Conservation (phyloP, 2,888 invertebrate species). For the Ptilodon capucinus region DNA sequence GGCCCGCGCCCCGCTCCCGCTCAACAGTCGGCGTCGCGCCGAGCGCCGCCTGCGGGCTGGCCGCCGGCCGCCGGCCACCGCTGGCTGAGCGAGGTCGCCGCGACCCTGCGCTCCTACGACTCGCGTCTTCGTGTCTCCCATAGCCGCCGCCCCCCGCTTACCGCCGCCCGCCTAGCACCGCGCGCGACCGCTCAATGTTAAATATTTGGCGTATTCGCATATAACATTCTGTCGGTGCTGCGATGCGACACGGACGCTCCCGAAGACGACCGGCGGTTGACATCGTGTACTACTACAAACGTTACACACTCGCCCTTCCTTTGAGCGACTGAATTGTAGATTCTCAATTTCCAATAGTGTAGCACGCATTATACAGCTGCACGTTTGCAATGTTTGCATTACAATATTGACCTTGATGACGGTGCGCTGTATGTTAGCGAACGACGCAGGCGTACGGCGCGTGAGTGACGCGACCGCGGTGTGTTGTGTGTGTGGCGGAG, state of each 20-base stretch:
- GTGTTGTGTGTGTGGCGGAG: background rate
- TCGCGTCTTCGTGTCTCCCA: background rate
- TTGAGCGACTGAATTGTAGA: too few relatives aligned
- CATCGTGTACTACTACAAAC: background rate
- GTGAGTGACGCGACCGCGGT: background rate
- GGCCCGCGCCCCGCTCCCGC: too few relatives aligned
- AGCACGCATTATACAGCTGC: too few relatives aligned
- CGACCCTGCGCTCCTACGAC: background rate
- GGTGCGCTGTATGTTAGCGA: background rate
- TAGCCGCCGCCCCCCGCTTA: background rate
- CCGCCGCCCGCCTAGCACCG: too few relatives aligned
- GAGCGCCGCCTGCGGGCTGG: constrained; percentile 9
- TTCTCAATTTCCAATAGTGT: too few relatives aligned
- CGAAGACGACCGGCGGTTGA: background rate
- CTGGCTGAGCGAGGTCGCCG: constrained; percentile 12
- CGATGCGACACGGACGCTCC: background rate
- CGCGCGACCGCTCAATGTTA: too few relatives aligned
- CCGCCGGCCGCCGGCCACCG: background rate
- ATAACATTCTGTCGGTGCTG: too few relatives aligned
- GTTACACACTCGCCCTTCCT: background rate
- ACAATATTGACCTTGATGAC: constrained; percentile 5
- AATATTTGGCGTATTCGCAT: background rate
- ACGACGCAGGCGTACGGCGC: background rate
- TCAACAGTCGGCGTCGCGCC: too few relatives aligned
- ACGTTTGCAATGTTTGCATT: background rate